Evolutionary conservation across 1,140 invertebrate genomes (phyloP).

Genomic region (Trypoxylus dichotomus): DNA sequence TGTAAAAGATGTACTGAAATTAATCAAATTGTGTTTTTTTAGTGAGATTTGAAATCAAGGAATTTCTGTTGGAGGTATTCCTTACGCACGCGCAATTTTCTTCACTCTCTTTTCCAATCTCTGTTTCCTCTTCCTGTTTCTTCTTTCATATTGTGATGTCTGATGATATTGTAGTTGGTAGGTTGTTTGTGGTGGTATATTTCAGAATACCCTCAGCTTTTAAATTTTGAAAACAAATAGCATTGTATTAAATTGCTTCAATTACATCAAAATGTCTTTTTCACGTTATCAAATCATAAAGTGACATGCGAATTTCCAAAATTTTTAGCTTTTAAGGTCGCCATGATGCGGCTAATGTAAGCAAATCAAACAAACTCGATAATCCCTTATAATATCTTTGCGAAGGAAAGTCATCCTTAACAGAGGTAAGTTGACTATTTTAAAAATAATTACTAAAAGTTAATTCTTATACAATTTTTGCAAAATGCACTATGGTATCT

Average conservation of each 20-base stretch:
- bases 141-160: not conserved
- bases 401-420: not conserved
- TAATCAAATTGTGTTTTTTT: no score
- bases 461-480: not conserved
- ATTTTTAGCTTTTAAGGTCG: not conserved
- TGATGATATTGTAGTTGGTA: not conserved
- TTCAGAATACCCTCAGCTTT: no score
- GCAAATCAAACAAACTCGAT: not conserved
- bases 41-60: no score
- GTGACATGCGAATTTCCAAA: no score
- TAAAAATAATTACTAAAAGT: not conserved
- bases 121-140: not conserved
- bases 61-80: no score
- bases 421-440: not conserved
- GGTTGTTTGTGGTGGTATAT: not conserved
- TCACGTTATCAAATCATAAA: no score
- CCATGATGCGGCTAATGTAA: not conserved
- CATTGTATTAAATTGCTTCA: no score
- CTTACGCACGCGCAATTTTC: no score
- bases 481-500: conserved; percentile 30
- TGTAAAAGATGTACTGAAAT: no score
- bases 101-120: not conserved
- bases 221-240: no score
- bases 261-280: no score
- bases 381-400: not conserved